Conservation (phyloP, 2,113 vertebrate species). For the Mormoops blainvillei region DNA sequence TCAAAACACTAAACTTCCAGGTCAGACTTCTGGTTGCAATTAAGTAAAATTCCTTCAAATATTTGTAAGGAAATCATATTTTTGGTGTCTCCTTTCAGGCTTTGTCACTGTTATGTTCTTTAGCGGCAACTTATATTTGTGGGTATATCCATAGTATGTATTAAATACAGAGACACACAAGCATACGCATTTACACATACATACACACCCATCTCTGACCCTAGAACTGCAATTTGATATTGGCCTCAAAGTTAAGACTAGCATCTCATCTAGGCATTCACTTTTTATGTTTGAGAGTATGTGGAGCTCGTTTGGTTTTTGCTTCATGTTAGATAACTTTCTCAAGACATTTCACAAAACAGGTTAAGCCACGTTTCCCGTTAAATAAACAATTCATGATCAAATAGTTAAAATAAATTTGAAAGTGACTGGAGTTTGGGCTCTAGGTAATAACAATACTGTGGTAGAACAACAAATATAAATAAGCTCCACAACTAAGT, state of each 20-base stretch:
- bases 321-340: slow-evolving; percentile 16
- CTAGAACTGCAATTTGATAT: background rate
- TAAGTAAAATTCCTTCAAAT: slow-evolving; percentile 82
- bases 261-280: background rate
- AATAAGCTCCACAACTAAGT: background rate
- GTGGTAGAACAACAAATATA: background rate
- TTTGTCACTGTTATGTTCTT: slow-evolving; percentile 61
- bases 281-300: background rate
- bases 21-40: slow-evolving; percentile 88
- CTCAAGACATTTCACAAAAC: slow-evolving; percentile 47
- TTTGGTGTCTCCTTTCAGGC: slow-evolving; percentile 72
- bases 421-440: background rate
- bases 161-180: slow-evolving; percentile 1
- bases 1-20: slow-evolving; percentile 87
- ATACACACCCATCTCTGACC: background rate
- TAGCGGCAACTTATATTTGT: slow-evolving; percentile 37
- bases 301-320: background rate
- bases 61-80: slow-evolving; percentile 81
- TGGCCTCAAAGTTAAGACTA: slow-evolving; percentile 49
- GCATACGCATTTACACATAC: background rate
- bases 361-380: background rate
- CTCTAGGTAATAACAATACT: background rate
- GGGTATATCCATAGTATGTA: background rate
- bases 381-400: slow-evolving; percentile 8
- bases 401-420: slow-evolving; percentile 36